phyloP scores from a whole-genome alignment of 2,888 invertebrate species.

The Tetropium fuscum region DNA sequence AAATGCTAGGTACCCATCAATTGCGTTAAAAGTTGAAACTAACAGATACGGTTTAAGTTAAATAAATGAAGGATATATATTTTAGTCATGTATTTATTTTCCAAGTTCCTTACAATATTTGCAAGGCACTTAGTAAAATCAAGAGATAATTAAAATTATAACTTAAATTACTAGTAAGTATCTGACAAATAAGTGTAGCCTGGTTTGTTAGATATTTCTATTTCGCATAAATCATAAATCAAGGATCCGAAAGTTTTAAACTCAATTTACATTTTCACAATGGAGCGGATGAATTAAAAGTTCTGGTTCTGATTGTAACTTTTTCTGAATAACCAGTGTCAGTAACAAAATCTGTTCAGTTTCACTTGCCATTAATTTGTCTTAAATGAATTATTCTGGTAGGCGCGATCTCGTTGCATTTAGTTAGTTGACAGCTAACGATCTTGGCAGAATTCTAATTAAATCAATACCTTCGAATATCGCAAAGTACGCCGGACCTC shows the following conservation, averaged over 20 bases:
- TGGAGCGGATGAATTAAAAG: neutral
- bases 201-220: no score
- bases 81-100: no score
- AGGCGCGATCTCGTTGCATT: constrained; percentile 6
- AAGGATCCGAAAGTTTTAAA: constrained; percentile 17
- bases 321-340: constrained; percentile 4
- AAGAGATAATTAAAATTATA: no score
- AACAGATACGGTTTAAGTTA: no score
- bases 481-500: constrained; percentile 13
- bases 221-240: constrained; percentile 20
- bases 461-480: constrained; percentile 19
- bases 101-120: no score
- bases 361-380: constrained; percentile 41
- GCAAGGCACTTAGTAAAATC: no score
- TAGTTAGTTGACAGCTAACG: constrained; percentile 13
- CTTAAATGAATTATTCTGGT: constrained; percentile 37
- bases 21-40: no score
- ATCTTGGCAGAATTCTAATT: constrained; percentile 7
- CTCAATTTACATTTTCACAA: constrained; percentile 29
- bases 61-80: no score
- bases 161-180: no score
- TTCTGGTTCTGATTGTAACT: constrained; percentile 10
- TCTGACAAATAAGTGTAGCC: no score
- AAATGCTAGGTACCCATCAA: no score
- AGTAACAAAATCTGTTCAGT: constrained; percentile 29